Percentiles rank a stretch among this genome's conserved stretches.
Evolutionary conservation across 2,113 vertebrate species (phyloP).

Genomic region (Coptodon rendalli): DNA sequence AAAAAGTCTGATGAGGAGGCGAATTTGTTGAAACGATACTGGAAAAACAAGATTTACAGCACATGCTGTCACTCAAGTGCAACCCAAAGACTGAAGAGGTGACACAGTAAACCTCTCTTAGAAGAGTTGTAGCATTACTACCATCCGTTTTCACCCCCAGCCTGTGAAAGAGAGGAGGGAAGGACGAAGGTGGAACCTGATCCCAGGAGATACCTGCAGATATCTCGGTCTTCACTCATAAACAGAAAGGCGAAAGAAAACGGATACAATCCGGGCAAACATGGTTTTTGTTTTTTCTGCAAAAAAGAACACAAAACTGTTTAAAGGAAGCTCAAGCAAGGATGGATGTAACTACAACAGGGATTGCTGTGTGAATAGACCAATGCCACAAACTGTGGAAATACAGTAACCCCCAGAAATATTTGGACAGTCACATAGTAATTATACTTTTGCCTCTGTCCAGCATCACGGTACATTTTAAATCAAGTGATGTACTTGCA

Average conservation of each 20-base stretch:
- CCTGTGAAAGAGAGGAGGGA: conserved; percentile 4
- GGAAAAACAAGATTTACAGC: neutral
- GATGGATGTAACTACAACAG: conserved; percentile 17
- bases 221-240: neutral
- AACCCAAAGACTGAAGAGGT: neutral
- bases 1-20: neutral
- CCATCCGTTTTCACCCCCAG: conserved; percentile 8
- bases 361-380: conserved; percentile 1
- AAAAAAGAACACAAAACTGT: neutral
- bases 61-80: neutral
- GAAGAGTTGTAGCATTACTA: neutral
- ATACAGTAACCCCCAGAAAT: neutral
- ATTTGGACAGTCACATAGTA: neutral
- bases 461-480: neutral
- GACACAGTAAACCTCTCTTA: conserved; percentile 9
- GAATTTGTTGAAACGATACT: neutral
- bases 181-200: conserved; percentile 26
- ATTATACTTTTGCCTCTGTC: neutral
- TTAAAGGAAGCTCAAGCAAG: neutral
- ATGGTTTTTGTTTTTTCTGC: neutral
- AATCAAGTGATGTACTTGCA: neutral
- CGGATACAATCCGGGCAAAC: conserved; percentile 6
- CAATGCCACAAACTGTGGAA: neutral
- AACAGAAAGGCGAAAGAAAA: conserved; percentile 8
- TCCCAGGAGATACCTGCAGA: neutral